phyloP scores from a whole-genome alignment of 2,888 invertebrate genomes.

The Acanthococcus lagerstroemiae region DNA sequence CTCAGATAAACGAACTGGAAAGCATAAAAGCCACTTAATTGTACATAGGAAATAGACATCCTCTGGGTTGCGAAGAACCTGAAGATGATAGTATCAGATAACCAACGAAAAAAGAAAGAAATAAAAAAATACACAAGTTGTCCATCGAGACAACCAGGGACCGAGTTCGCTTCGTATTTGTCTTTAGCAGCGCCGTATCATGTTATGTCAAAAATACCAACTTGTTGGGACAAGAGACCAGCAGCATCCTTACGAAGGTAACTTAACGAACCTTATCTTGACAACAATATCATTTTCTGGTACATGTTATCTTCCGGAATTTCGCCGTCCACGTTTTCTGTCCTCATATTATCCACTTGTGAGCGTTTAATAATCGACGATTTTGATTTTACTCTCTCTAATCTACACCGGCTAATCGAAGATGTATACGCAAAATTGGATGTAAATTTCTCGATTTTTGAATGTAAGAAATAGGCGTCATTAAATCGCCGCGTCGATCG shows the following conservation, averaged over 20 bases:
- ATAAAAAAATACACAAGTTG: conserved; percentile 14
- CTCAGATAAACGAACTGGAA: conserved; percentile 23
- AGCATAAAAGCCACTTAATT: conserved; percentile 29
- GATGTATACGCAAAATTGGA: background rate
- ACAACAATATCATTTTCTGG: conserved; percentile 15
- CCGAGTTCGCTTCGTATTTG: conserved; percentile 19
- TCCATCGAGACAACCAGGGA: conserved; percentile 18
- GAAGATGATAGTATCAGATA: conserved; percentile 27
- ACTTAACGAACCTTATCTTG: conserved; percentile 19
- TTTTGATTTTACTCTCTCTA: background rate
- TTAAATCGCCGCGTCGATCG: background rate
- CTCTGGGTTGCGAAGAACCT: conserved; percentile 20
- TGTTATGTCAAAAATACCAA: conserved; percentile 30
- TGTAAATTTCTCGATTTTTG: background rate
- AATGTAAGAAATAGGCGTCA: background rate
- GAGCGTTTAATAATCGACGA: background rate
- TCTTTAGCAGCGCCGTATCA: conserved; percentile 27
- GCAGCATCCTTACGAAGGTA: conserved; percentile 7
- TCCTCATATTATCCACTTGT: background rate
- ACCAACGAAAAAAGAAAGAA: background rate
- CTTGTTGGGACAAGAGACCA: conserved; percentile 18
- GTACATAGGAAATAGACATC: conserved; percentile 23
- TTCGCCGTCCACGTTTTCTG: conserved; percentile 2
- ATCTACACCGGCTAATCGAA: background rate
- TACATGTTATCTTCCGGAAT: conserved; percentile 20